phyloP scores from a whole-genome alignment of 2,113 vertebrate species.

The Lota lota region DNA sequence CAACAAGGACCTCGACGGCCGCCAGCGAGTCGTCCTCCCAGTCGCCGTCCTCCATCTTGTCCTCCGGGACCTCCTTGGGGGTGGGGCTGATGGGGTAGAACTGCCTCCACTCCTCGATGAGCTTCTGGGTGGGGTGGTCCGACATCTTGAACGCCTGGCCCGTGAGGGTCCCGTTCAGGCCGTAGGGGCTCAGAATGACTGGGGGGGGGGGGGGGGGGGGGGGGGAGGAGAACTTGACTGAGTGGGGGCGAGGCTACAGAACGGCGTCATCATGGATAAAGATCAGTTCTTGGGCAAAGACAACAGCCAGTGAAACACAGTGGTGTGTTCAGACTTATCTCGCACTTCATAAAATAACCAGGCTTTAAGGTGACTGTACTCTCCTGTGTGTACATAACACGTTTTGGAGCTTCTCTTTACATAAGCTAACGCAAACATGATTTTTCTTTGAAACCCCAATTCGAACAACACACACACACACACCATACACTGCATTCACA shows the following conservation, averaged over 20 bases:
- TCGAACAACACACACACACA: no score
- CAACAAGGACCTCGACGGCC: constrained; percentile 97
- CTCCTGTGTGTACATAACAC: no score
- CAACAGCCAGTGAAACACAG: no score
- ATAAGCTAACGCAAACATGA: no score
- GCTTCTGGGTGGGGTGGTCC: constrained; percentile 94
- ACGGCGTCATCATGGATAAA: neutral
- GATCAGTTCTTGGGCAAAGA: no score
- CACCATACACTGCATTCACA: no score
- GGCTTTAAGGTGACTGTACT: no score
- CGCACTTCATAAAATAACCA: no score
- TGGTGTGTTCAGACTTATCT: no score
- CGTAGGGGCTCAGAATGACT: constrained; percentile 98
- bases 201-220: constrained; percentile 10
- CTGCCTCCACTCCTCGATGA: constrained; percentile 98
- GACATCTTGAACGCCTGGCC: constrained; percentile 98
- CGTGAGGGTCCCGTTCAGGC: constrained; percentile 93
- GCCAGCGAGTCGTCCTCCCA: constrained; percentile 98
- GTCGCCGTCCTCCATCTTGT: constrained; percentile 91
- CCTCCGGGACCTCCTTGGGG: constrained; percentile 86
- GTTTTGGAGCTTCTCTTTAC: no score
- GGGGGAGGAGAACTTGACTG: neutral
- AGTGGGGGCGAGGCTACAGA: neutral
- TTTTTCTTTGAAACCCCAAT: no score
- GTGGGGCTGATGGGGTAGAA: constrained; percentile 94